Evolutionary conservation across 1,140 invertebrate genomes (phyloP).

Genomic region (Pinna nobilis): DNA sequence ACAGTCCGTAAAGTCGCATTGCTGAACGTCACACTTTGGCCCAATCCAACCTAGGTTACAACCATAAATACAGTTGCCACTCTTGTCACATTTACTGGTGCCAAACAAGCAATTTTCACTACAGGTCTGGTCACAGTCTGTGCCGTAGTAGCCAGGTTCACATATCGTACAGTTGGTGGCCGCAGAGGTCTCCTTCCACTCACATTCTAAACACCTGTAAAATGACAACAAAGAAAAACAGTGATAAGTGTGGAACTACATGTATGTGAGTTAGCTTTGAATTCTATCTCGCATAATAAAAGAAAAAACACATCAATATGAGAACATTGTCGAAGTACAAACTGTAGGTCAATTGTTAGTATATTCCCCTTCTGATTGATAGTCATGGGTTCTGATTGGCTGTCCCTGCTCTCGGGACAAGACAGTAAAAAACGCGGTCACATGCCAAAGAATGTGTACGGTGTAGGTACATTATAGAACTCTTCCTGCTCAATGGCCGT

Average conservation of each 20-base stretch:
- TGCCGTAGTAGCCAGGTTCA: constrained; percentile 17
- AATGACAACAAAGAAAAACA: background rate
- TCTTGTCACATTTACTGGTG: constrained; percentile 17
- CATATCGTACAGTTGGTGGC: constrained; percentile 21
- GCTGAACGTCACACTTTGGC: constrained; percentile 14
- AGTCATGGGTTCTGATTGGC: too few species aligned
- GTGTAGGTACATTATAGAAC: too few species aligned
- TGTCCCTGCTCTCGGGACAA: too few species aligned
- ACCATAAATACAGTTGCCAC: constrained; percentile 15
- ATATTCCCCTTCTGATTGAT: too few species aligned
- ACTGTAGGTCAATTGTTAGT: background rate
- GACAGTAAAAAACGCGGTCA: too few species aligned
- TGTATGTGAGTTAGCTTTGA: too few species aligned
- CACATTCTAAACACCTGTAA: constrained; percentile 18
- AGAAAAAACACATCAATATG: background rate
- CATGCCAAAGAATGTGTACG: too few species aligned
- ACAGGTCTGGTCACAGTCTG: constrained; percentile 18
- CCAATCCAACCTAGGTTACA: constrained; percentile 16
- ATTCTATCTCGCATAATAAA: too few species aligned
- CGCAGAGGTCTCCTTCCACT: background rate
- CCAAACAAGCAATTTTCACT: constrained; percentile 17
- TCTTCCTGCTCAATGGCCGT: too few species aligned
- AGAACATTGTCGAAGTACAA: background rate
- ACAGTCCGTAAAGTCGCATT: constrained; percentile 26
- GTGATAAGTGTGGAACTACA: too few species aligned